phyloP scores from a whole-genome alignment of 2,113 vertebrate genomes.

The Colaptes auratus region DNA sequence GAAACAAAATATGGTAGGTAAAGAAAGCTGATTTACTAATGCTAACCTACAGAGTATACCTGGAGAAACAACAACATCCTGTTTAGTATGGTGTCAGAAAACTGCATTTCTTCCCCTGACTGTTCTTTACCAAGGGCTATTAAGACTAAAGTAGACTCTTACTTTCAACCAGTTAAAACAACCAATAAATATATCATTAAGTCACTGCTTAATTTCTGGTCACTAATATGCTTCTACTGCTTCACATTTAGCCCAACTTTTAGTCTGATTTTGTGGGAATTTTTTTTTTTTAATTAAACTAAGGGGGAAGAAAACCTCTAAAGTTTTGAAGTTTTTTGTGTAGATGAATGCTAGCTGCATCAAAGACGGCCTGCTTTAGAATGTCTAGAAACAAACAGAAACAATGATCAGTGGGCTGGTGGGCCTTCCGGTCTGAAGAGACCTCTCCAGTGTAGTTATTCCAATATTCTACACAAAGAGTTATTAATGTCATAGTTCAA shows the following conservation, averaged over 20 bases:
- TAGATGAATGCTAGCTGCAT: not conserved
- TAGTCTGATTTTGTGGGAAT: not conserved
- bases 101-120: not conserved
- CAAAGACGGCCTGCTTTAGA: not conserved
- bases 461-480: not conserved
- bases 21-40: not conserved
- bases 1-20: not conserved
- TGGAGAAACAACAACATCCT: not conserved
- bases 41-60: not conserved
- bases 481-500: not conserved
- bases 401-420: not conserved
- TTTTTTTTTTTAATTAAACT: not conserved
- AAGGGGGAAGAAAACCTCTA: not conserved
- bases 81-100: not conserved
- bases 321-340: not conserved
- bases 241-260: not conserved
- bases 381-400: not conserved
- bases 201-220: not conserved
- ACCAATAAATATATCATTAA: not conserved
- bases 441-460: not conserved
- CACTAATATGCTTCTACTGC: not conserved
- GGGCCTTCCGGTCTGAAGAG: not conserved
- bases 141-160: not conserved
- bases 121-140: not conserved
- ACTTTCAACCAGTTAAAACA: not conserved